phyloP scores from a whole-genome alignment of 2,113 vertebrate species.

The Euleptes europaea region DNA sequence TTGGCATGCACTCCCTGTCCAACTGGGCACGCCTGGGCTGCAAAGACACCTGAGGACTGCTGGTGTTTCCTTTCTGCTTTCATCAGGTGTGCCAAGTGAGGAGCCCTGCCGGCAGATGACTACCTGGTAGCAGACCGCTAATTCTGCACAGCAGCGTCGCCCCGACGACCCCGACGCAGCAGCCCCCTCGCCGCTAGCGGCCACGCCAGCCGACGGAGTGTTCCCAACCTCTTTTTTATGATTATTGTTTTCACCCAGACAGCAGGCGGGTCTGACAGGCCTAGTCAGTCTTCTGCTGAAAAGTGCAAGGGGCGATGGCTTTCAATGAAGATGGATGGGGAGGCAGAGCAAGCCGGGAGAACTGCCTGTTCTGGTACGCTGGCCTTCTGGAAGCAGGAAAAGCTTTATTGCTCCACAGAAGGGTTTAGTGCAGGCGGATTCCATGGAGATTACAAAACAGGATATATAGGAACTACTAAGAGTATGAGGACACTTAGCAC shows the following conservation, averaged over 20 bases:
- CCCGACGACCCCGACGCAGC: rapidly evolving
- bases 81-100: background rate
- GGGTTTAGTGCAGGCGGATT: background rate
- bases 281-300: background rate
- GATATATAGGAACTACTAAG: background rate
- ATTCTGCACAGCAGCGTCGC: background rate
- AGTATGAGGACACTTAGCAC: background rate
- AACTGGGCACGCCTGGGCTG: background rate
- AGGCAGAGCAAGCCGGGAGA: background rate
- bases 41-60: background rate
- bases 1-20: background rate
- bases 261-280: constrained; percentile 17
- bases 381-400: background rate
- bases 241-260: constrained; percentile 21
- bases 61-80: background rate
- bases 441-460: background rate
- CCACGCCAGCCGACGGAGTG: background rate
- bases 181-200: background rate
- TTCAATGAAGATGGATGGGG: background rate
- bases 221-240: constrained; percentile 31
- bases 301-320: background rate
- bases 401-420: rapidly evolving
- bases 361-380: background rate
- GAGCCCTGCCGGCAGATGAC: background rate
- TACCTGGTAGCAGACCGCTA: background rate